Base-by-base conservation (phyloP, 2,113 vertebrate genomes). In the Saguinus midas region DNA sequence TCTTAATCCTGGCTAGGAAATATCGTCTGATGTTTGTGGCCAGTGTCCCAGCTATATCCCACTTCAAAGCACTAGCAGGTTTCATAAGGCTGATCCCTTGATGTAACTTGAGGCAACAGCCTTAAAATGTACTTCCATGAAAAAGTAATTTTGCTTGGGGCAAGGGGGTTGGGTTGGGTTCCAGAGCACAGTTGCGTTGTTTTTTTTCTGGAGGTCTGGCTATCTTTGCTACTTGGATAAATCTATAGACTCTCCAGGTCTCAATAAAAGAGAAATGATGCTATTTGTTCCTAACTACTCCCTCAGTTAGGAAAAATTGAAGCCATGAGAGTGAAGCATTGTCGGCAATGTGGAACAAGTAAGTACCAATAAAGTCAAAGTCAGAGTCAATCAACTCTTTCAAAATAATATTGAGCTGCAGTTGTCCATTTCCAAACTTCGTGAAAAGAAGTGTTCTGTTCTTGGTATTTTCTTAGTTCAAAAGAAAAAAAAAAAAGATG, bases 391-490 rank as follows among this genome's bases (percentile, higher is more conserved):
- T 95, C 92, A 93, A 87, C 23, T 27, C 48, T 79, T 72, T 75
- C 40, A 70, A 84, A 75, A 68, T 21, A 57, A 73, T 27, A 93
- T 12, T 89, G 83, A 96, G 90, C 50, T 80, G 23, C 16, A 82
- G 40, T 21, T 93, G 87, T 94, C 90, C 58, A 90, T 57, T 91
- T 89, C 90, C 79, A 96, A 82, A 64, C 48, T 95, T 70, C 21
- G 48, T 64, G 66, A 61, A 90, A 81, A 66, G 25, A 94, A 91
- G 64, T 40, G 7, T 48, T 85, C 55, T 75, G 43, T 92, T 94
- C 89, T 72, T 64, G 57, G 9, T 91, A 82, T 94, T 96, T 94
- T 96, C 87, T 82, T 84, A 90, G n/a, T 95, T 93, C 18, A 95
- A 91, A 88, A 50, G 72, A 64, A 64, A 55, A 82, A 80, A n/a